Conservation (phyloP, 2,113 vertebrate species). For the Petaurus breviceps region DNA sequence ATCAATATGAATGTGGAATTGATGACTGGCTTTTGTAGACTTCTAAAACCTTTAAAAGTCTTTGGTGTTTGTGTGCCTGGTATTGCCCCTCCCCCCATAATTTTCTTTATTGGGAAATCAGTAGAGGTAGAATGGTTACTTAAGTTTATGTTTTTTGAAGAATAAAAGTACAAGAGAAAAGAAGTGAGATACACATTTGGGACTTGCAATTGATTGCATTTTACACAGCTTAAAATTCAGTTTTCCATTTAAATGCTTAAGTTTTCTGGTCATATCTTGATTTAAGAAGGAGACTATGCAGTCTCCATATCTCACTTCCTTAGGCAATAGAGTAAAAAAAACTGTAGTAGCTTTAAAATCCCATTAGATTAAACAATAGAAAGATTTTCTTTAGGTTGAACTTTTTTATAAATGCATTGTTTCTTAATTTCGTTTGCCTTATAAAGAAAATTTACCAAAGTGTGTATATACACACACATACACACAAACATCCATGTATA, state of each 20-base stretch:
- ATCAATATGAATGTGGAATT: too few species aligned
- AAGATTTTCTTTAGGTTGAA: not conserved
- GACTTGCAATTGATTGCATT: not conserved
- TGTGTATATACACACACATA: not conserved
- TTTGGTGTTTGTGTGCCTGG: too few species aligned
- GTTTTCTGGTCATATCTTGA: not conserved
- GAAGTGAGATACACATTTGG: not conserved
- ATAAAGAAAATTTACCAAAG: too few species aligned
- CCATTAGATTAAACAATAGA: not conserved
- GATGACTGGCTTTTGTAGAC: too few species aligned
- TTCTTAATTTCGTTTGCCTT: too few species aligned
- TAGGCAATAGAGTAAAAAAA: not conserved
- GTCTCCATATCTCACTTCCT: not conserved
- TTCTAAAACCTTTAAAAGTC: too few species aligned
- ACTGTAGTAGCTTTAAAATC: not conserved
- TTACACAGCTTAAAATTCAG: not conserved
- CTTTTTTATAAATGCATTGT: not conserved
- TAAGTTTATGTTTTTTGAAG: not conserved
- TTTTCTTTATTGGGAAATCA: too few species aligned
- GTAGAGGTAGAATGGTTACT: too few species aligned
- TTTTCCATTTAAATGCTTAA: not conserved
- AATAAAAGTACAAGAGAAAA: not conserved
- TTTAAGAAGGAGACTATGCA: not conserved
- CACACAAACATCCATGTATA: not conserved
- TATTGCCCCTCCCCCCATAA: too few species aligned